Evolutionary conservation across 1,140 invertebrate species (phyloP), one percentile per base, ranked within the genome.

Genomic region (Cyclina sinensis): DNA sequence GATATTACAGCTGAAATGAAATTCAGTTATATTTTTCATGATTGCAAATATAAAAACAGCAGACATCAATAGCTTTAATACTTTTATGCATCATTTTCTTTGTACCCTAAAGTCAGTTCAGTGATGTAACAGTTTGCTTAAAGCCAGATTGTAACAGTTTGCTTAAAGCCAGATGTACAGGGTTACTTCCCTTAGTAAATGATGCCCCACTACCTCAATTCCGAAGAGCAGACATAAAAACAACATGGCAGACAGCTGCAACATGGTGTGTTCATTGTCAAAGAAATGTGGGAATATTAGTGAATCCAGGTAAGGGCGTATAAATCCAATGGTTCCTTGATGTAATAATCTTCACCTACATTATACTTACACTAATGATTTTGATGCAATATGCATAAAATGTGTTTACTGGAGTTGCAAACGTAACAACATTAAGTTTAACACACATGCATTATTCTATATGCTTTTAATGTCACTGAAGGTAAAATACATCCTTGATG

Each of bases 111-210:
- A n/a, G n/a, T n/a, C n/a, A n/a, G n/a, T n/a, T n/a, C n/a, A n/a
- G n/a, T n/a, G n/a, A n/a, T n/a, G n/a, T n/a, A n/a, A n/a, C n/a
- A n/a, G n/a, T n/a, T n/a, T n/a, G n/a, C n/a, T n/a, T n/a, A n/a
- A n/a, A n/a, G n/a, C n/a, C n/a, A n/a, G n/a, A n/a, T n/a, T n/a
- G n/a, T n/a, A n/a, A n/a, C n/a, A n/a, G n/a, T n/a, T n/a, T n/a
- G n/a, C n/a, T n/a, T n/a, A n/a, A n/a, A n/a, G n/a, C n/a, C n/a
- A n/a, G n/a, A n/a, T n/a, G n/a, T 65, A 30, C 59, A 65, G 30
- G 59, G 59, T 65, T 65, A 65, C n/a, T 30, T 65, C 59, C 24
- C 59, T 65, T 65, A 30, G 59, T 65, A 65, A 65, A 27, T 30
- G 59, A 65, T 35, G 59, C 4, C 3, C 4, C 30, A 27, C n/a